phyloP scores from a whole-genome alignment of 2,113 vertebrate genomes.

The Microtus ochrogaster region DNA sequence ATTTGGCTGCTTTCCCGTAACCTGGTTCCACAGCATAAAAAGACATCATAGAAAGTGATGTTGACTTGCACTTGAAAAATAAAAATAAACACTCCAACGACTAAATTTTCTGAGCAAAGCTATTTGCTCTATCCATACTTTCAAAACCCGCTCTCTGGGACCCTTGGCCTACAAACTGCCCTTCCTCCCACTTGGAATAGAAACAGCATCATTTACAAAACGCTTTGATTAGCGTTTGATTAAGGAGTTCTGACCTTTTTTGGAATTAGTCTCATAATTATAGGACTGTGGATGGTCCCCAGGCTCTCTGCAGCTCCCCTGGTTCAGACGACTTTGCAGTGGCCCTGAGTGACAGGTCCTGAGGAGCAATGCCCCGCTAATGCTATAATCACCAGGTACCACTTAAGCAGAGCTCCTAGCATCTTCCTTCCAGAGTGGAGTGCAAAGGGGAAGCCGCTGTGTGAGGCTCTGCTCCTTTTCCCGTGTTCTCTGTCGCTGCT shows the following conservation, averaged over 20 bases:
- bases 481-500: conserved; percentile 47
- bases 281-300: conserved; percentile 66
- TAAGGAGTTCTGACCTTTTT: conserved; percentile 82
- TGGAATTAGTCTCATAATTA: conserved; percentile 82
- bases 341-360: conserved; percentile 57
- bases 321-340: conserved; percentile 61
- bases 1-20: not conserved
- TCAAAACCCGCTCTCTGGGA: conserved; percentile 31
- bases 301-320: conserved; percentile 65
- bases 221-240: conserved; percentile 81
- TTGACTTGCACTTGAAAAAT: conserved; percentile 15
- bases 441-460: not conserved
- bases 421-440: not conserved
- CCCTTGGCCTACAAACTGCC: conserved; percentile 1
- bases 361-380: conserved; percentile 24
- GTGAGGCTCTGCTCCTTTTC: not conserved
- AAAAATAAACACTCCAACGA: not conserved
- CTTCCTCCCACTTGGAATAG: conserved; percentile 19
- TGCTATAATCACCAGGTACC: conserved; percentile 68
- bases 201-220: conserved; percentile 76
- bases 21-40: not conserved
- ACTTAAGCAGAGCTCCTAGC: conserved; percentile 39
- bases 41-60: not conserved
- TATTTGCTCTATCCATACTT: conserved; percentile 26
- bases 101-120: conserved; percentile 54